Evolutionary conservation across 2,797 vertebrate species (phyloP).

Genomic region (Acanthurus tractus): DNA sequence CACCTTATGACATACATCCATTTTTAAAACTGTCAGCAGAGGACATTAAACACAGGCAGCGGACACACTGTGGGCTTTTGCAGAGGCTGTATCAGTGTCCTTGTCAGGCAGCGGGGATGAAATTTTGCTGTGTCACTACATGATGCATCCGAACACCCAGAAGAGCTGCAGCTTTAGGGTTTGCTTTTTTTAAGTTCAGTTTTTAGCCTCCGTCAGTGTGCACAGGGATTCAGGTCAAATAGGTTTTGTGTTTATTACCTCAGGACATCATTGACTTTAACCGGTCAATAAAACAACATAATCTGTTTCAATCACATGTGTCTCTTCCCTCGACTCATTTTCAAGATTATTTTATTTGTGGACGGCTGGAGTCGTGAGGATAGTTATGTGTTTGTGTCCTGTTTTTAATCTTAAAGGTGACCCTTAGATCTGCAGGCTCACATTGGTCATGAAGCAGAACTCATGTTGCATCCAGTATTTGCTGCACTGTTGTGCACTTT

Average conservation of each 20-base stretch:
- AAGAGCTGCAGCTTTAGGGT: neutral
- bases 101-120: neutral
- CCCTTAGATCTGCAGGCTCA: neutral
- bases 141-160: neutral
- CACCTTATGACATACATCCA: too few relatives aligned
- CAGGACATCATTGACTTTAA: too few relatives aligned
- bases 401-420: slow-evolving; percentile 2
- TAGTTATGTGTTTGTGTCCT: neutral
- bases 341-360: neutral
- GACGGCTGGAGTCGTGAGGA: neutral
- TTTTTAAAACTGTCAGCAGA: neutral
- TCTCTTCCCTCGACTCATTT: neutral
- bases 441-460: too few relatives aligned
- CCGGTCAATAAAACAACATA: too few relatives aligned
- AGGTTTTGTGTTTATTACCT: neutral
- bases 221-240: too few relatives aligned
- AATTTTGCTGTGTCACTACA: neutral
- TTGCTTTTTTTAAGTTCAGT: too few relatives aligned
- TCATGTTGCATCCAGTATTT: too few relatives aligned
- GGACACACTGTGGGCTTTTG: neutral
- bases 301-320: too few relatives aligned
- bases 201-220: neutral
- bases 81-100: neutral
- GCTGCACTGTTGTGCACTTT: too few relatives aligned
- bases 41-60: neutral